Evolutionary conservation across 2,113 vertebrate genomes (phyloP).

Genomic region (Sorex fumeus): DNA sequence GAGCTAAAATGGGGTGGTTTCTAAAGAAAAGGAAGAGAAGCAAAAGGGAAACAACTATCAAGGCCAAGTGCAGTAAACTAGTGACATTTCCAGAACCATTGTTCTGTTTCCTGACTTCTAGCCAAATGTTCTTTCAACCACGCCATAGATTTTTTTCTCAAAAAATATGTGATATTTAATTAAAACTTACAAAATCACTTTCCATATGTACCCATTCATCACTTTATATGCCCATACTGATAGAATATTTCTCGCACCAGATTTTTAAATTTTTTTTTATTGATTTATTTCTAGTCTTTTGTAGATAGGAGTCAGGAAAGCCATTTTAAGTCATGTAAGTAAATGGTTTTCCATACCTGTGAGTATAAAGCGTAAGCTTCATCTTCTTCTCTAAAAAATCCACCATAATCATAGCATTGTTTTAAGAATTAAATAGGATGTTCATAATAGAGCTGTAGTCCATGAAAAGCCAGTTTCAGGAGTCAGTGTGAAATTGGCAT

Average conservation of each 20-base stretch:
- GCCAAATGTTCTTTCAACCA: background rate
- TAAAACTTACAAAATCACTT: conserved; percentile 2
- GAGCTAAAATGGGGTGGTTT: background rate
- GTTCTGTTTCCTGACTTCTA: background rate
- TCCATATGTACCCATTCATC: background rate
- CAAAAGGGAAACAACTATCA: background rate
- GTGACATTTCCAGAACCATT: background rate
- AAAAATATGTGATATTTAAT: background rate
- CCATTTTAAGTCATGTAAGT: background rate
- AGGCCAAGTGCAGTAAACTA: background rate
- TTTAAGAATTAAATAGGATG: conserved; percentile 7
- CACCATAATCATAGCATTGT: background rate
- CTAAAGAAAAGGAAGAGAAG: background rate
- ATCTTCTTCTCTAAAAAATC: background rate
- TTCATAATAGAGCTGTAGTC: background rate
- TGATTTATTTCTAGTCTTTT: background rate
- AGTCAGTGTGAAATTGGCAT: background rate
- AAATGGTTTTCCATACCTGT: background rate
- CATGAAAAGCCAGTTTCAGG: too few relatives aligned
- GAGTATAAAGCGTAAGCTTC: background rate
- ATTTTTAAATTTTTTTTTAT: background rate
- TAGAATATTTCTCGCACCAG: background rate
- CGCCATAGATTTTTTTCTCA: conserved; percentile 1
- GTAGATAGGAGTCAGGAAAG: background rate
- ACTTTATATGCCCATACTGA: background rate